Evolutionary conservation across 2,888 invertebrate species (phyloP).

Genomic region (Drosophila siamana): DNA sequence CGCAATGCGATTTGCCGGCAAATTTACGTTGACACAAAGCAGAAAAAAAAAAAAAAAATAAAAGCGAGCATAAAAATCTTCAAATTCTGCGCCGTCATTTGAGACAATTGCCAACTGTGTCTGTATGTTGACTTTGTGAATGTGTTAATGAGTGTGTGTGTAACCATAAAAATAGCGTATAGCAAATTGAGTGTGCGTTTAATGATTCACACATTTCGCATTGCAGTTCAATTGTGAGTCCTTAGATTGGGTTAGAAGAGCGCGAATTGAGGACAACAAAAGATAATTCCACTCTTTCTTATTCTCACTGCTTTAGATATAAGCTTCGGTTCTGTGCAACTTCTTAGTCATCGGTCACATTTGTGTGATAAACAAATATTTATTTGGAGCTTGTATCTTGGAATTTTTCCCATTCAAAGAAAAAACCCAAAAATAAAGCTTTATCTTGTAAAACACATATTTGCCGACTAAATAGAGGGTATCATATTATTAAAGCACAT

Average conservation of each 20-base stretch:
- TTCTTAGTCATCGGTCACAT: not conserved
- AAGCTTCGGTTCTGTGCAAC: not conserved
- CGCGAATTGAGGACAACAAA: not conserved
- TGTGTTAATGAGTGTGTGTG: not conserved
- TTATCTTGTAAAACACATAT: not conserved
- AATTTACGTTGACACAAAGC: constrained; percentile 2
- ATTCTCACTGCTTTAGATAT: not conserved
- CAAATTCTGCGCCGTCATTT: constrained; percentile 38
- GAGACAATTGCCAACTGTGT: constrained; percentile 25
- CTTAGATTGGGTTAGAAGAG: not conserved
- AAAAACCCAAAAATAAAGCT: not conserved
- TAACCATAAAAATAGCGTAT: constrained; percentile 14
- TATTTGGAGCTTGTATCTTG: not conserved
- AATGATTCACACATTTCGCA: constrained; percentile 32
- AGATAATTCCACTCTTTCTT: not conserved
- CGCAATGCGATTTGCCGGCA: constrained; percentile 47
- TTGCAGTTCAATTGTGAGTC: not conserved
- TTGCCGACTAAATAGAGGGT: not conserved
- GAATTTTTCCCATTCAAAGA: not conserved
- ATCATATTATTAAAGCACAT: no score
- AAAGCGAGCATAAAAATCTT: constrained; percentile 1
- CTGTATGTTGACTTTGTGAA: not conserved
- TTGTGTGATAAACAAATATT: not conserved
- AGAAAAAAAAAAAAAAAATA: not conserved
- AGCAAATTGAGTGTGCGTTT: constrained; percentile 1